These are phyloP conservation scores for Chaetodon auriga DNA, from an alignment of 2,113 vertebrate genomes.

Conservation along the genomic window DNA sequence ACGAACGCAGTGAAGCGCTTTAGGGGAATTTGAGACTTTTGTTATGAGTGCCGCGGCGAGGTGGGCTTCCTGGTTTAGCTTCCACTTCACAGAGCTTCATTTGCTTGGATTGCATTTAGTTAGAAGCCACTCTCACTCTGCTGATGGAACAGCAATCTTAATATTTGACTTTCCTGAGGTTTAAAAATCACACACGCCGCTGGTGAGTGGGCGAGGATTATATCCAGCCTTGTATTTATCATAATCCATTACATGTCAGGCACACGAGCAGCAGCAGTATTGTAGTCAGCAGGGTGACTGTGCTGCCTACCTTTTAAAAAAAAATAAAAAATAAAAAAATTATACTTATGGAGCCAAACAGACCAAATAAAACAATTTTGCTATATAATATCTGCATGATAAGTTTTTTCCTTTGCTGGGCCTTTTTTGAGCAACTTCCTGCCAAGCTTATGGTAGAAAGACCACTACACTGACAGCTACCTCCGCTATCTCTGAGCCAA, in stretches of 20 bases:
- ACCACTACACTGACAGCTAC: background rate
- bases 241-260: constrained; percentile 62
- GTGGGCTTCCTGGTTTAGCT: constrained; percentile 41
- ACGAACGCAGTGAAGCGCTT: constrained; percentile 16
- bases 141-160: constrained; percentile 47
- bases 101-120: constrained; percentile 31
- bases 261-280: constrained; percentile 28
- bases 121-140: constrained; percentile 23
- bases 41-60: constrained; percentile 9
- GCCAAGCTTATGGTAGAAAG: background rate
- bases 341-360: constrained; percentile 8
- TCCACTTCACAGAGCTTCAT: constrained; percentile 42
- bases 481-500: background rate
- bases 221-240: constrained; percentile 45
- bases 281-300: background rate
- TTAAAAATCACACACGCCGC: constrained; percentile 45
- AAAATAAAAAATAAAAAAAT: background rate
- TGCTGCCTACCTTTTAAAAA: constrained; percentile 3
- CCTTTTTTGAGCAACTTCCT: background rate
- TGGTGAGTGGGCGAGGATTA: constrained; percentile 61
- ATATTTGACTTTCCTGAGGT: constrained; percentile 58
- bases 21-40: constrained; percentile 30
- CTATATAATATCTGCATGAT: background rate
- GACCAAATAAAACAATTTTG: background rate
- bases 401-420: background rate